These are phyloP conservation scores for Darevskia nairensis DNA, from an alignment of 2,797 vertebrate genomes.

Conservation along the genomic window DNA sequence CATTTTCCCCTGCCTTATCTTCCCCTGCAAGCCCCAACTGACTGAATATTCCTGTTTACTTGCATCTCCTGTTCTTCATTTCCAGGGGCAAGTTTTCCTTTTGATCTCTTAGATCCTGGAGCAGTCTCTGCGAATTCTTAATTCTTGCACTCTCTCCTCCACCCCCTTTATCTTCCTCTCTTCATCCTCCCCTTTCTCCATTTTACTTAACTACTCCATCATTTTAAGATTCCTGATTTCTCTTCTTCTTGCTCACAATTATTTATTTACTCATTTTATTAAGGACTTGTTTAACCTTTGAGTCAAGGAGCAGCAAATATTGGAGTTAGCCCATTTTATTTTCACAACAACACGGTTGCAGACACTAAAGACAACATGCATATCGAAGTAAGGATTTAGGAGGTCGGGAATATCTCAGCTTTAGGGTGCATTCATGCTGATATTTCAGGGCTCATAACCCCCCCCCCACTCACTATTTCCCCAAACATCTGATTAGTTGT, in stretches of 20 bases:
- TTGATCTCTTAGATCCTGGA: conserved; percentile 70
- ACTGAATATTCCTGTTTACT: conserved; percentile 74
- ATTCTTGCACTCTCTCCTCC: conserved; percentile 47
- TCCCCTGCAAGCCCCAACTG: conserved; percentile 75
- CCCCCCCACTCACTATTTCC: too few species aligned
- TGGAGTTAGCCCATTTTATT: not conserved
- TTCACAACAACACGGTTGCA: not conserved
- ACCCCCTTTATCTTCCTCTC: conserved; percentile 31
- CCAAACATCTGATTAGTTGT: not conserved
- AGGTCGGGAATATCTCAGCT: not conserved
- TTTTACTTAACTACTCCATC: not conserved
- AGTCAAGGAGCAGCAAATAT: not conserved
- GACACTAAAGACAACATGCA: not conserved
- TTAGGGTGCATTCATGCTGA: not conserved
- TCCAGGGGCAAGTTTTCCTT: conserved; percentile 68
- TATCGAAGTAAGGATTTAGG: not conserved
- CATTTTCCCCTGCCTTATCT: conserved; percentile 77
- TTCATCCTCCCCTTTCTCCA: conserved; percentile 25
- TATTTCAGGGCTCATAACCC: not conserved
- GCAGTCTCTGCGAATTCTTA: conserved; percentile 56
- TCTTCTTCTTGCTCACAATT: conserved; percentile 12
- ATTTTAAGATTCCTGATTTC: conserved; percentile 2
- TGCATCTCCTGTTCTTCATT: conserved; percentile 74
- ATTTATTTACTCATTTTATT: conserved; percentile 39
- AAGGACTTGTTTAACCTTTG: not conserved